Evolutionary conservation across 2,113 vertebrate species (phyloP), one percentile per base, ranked within the genome.

Genomic region (Psephotus haematonotus): DNA sequence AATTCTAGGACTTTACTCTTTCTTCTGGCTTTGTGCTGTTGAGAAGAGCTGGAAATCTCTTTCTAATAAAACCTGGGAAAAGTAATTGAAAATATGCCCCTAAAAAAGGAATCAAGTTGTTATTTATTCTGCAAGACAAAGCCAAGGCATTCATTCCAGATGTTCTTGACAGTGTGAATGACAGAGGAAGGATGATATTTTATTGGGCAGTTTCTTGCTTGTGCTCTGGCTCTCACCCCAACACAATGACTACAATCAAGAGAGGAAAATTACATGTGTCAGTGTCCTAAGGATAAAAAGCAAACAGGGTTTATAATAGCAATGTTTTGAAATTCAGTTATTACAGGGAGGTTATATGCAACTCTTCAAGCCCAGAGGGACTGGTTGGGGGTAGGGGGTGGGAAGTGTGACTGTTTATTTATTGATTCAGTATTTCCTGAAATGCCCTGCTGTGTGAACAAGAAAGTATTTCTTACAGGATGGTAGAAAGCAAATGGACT

Each of bases 201-300:
- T 94, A 86, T 60, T 94, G 93, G 85, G 47, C 55, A 96, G 53
- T 44, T 53, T 87, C 64, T 91, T 93, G 15, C 41, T 92, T 94
- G 49, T 91, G 50, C 82, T 89, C 50, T 93, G 78, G 16, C 49
- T 85, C 60, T 95, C 60, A 95, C 49, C 31, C 44, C 37, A 87
- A 29, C 41, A 62, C 46, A 95, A 80, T 93, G 69, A 91, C 80
- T 97, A 76, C 94, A 89, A 75, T 90, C 91, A 89, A 55, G 81
- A 68, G 84, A 68, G 39, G 69, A 55, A 97, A 97, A 96, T 94
- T 96, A n/a, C 69, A 55, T 81, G 35, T 83, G 81, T 92, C 72
- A 74, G 18, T 92, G 43, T 89, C 75, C 69, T 90, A 91, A 93
- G 68, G 28, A 96, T 65, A 76, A 95, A 96, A 93, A 92, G 11